These are phyloP conservation scores for Montipora foliosa DNA, from an alignment of 64 coral and sea anemone genomes.

Conservation along the genomic window DNA sequence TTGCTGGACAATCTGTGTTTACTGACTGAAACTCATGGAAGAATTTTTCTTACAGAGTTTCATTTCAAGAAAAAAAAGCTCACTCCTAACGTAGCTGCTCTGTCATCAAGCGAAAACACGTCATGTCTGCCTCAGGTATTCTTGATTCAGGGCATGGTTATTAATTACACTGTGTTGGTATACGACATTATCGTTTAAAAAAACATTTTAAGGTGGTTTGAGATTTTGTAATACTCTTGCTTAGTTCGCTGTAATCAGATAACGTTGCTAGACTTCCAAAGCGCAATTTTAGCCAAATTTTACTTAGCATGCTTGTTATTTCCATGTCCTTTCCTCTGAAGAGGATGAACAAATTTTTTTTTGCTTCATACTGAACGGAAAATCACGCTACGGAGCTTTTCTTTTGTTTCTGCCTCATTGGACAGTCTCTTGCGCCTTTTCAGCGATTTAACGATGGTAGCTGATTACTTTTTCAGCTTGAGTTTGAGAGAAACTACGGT, in stretches of 20 bases:
- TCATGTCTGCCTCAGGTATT: not conserved
- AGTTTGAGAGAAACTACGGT: too few species aligned
- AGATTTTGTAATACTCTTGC: not conserved
- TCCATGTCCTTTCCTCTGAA: not conserved
- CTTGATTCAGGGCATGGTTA: not conserved
- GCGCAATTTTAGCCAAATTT: constrained; percentile 50
- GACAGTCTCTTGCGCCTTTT: not conserved
- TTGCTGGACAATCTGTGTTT: too few species aligned
- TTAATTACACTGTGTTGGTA: not conserved
- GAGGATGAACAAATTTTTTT: not conserved
- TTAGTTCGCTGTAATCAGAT: constrained; percentile 8
- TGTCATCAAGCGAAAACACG: too few species aligned
- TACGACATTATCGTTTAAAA: not conserved
- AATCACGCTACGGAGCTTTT: not conserved
- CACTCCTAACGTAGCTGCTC: too few species aligned
- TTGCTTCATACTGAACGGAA: not conserved
- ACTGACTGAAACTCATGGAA: not conserved
- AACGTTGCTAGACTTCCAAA: not conserved
- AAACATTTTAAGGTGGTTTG: constrained; percentile 8
- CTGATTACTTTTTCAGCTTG: not conserved
- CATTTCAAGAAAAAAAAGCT: too few species aligned
- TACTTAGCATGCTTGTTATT: constrained; percentile 11
- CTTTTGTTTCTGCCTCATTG: not conserved
- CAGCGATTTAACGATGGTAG: not conserved
- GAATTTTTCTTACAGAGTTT: too few species aligned